phyloP scores from a whole-genome alignment of 2,113 vertebrate species.

The Corydoras sp. region DNA sequence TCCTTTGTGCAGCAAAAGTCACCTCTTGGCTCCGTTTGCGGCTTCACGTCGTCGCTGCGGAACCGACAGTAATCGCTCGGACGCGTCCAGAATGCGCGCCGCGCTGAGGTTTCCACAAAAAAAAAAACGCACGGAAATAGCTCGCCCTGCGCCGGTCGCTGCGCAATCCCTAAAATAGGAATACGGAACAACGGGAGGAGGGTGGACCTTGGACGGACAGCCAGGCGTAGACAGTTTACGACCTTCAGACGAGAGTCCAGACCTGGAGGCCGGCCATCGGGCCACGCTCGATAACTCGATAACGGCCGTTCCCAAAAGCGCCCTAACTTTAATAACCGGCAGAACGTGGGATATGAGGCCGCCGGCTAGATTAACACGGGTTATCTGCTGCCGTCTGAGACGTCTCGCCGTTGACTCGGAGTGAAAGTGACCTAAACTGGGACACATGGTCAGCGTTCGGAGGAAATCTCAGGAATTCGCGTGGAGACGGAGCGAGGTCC shows the following conservation, averaged over 20 bases:
- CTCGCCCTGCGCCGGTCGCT: too few species aligned
- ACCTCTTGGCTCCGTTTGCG: too few species aligned
- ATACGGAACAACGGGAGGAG: conserved; percentile 8
- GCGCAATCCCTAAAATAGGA: background rate
- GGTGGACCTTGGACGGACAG: conserved; percentile 20
- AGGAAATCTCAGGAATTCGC: background rate
- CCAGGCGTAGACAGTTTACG: conserved; percentile 20
- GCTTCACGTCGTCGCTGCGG: too few species aligned
- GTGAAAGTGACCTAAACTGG: conserved; percentile 9
- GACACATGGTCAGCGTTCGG: conserved; percentile 21
- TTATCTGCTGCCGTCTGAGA: conserved; percentile 18
- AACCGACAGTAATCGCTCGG: too few species aligned
- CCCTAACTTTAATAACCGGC: conserved; percentile 28
- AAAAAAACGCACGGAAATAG: too few species aligned
- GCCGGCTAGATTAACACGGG: background rate
- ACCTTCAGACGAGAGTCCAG: conserved; percentile 16
- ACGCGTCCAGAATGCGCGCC: too few species aligned
- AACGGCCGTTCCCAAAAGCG: conserved; percentile 25
- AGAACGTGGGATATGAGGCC: conserved; percentile 21
- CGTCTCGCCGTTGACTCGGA: background rate
- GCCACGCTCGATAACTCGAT: conserved; percentile 31
- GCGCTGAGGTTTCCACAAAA: too few species aligned
- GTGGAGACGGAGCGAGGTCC: background rate
- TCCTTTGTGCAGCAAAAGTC: too few species aligned
- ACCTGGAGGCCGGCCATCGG: conserved; percentile 27